Conservation (phyloP, 1,140 invertebrate genomes). For the Zaprionus davidi region DNA sequence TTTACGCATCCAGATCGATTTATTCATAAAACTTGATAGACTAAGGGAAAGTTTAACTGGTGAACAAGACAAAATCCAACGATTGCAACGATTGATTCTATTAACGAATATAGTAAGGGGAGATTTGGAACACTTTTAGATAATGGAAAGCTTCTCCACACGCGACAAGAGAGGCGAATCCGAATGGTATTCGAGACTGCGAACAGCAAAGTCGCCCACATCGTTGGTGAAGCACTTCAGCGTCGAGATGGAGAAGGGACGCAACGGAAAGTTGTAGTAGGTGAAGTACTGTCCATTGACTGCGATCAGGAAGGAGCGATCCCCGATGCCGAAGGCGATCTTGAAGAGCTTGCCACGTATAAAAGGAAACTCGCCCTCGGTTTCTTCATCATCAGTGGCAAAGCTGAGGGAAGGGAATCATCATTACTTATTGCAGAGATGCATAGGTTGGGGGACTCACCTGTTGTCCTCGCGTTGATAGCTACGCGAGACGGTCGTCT, state of each 20-base stretch:
- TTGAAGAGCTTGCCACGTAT: conserved; percentile 80
- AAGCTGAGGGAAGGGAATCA: conserved; percentile 48
- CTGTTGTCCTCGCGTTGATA: conserved; percentile 79
- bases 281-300: conserved; percentile 83
- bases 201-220: conserved; percentile 72
- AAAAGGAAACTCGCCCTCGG: conserved; percentile 82
- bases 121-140: conserved; percentile 42
- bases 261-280: conserved; percentile 79
- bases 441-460: conserved; percentile 14
- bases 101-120: not conserved
- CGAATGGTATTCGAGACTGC: conserved; percentile 79
- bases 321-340: conserved; percentile 80
- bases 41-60: conserved; percentile 54
- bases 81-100: conserved; percentile 47
- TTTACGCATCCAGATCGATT: conserved; percentile 13
- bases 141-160: conserved; percentile 78
- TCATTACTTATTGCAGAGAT: not conserved
- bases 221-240: conserved; percentile 80
- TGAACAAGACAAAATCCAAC: conserved; percentile 67
- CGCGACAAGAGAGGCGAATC: conserved; percentile 75
- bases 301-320: conserved; percentile 79
- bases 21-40: conserved; percentile 46
- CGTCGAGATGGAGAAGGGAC: conserved; percentile 76
- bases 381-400: conserved; percentile 74
- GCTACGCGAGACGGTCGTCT: conserved; percentile 68